phyloP scores from a whole-genome alignment of 2,113 vertebrate species.

The Mungos mungo region DNA sequence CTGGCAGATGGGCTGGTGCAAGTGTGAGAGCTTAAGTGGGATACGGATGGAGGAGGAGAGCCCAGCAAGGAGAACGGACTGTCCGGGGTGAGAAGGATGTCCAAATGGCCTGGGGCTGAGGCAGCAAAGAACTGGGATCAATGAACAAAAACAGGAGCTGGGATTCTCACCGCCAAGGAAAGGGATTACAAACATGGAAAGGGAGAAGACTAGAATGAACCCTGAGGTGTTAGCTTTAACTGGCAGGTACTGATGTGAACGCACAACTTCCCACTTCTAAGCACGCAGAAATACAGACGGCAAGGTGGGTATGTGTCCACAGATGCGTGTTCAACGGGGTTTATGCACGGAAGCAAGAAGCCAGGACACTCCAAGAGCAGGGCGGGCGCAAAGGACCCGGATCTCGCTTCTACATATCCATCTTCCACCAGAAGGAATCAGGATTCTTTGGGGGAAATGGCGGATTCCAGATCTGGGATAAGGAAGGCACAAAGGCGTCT shows the following conservation, averaged over 20 bases:
- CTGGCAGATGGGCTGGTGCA: not conserved
- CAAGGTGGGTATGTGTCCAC: no score
- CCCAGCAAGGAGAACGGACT: not conserved
- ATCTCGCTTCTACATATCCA: not conserved
- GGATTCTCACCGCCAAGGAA: not conserved
- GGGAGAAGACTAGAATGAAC: not conserved
- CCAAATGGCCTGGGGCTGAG: no score
- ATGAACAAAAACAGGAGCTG: not conserved
- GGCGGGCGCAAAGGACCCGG: not conserved
- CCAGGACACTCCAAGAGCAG: not conserved
- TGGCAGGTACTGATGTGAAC: not conserved
- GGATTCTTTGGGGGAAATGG: not conserved
- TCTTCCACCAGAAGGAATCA: not conserved
- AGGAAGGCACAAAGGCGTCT: not conserved
- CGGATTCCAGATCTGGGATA: not conserved
- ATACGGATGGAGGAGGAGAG: not conserved
- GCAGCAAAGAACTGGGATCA: not conserved
- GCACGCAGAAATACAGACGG: not conserved
- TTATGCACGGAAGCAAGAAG: not conserved
- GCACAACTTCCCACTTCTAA: not conserved
- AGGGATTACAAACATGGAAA: not conserved
- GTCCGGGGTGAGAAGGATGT: not conserved
- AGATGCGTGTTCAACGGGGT: not conserved
- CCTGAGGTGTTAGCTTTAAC: not conserved
- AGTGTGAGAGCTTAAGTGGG: no score